phyloP scores from a whole-genome alignment of 2,113 vertebrate species.

The Campylomormyrus numenius region DNA sequence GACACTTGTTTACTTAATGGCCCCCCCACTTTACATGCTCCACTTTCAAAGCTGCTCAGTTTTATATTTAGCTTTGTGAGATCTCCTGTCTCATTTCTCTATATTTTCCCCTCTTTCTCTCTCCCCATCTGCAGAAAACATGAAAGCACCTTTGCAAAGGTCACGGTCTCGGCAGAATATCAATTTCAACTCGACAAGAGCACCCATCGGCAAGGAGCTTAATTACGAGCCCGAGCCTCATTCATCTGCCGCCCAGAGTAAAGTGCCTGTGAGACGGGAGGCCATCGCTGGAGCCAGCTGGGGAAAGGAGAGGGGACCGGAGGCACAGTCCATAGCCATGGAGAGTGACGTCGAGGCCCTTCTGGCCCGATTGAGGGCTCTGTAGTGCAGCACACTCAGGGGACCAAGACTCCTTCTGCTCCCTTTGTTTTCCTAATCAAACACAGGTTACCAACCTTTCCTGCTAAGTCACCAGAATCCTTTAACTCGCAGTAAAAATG shows the following conservation, averaged over 20 bases:
- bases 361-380: slow-evolving; percentile 79
- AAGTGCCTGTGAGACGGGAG: slow-evolving; percentile 54
- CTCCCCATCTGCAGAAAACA: slow-evolving; percentile 74
- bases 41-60: slow-evolving; percentile 34
- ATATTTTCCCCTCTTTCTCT: slow-evolving; percentile 28
- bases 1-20: slow-evolving; percentile 15
- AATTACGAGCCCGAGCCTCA: slow-evolving; percentile 67
- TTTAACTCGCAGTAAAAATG: neutral
- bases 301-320: slow-evolving; percentile 52
- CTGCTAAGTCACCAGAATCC: neutral
- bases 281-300: slow-evolving; percentile 46
- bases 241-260: slow-evolving; percentile 53
- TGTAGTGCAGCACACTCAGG: slow-evolving; percentile 51
- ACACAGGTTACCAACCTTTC: neutral
- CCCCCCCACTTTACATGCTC: slow-evolving; percentile 22
- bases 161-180: slow-evolving; percentile 71
- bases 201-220: slow-evolving; percentile 68
- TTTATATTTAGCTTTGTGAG: slow-evolving; percentile 38
- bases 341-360: slow-evolving; percentile 86
- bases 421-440: neutral
- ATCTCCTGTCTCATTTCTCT: slow-evolving; percentile 28
- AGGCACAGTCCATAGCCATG: slow-evolving; percentile 43
- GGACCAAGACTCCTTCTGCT: neutral
- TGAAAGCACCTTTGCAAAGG: slow-evolving; percentile 75
- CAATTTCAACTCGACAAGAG: slow-evolving; percentile 62